These are phyloP conservation scores for Ophiothrix spiculata DNA, from an alignment of 35 echinoderm and acorn worm species.

Conservation along the genomic window DNA sequence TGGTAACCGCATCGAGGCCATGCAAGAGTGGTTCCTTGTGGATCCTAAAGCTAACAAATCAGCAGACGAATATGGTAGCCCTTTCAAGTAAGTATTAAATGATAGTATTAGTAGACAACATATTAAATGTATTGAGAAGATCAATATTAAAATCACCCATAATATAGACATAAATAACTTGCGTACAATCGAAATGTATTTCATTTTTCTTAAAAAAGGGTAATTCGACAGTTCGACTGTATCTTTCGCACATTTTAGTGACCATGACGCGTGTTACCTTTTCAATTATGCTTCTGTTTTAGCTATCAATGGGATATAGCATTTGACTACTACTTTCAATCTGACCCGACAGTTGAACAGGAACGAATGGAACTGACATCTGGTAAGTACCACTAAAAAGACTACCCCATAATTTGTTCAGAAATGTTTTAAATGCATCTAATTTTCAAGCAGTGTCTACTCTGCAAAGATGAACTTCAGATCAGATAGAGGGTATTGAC, in stretches of 20 bases:
- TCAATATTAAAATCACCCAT: too few species aligned
- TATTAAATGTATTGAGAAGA: neutral
- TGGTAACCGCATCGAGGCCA: neutral
- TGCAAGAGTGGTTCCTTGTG: constrained; percentile 82
- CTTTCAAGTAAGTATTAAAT: constrained; percentile 79
- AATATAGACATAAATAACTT: too few species aligned
- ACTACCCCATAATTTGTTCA: too few species aligned
- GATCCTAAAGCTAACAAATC: constrained; percentile 86
- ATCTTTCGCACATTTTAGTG: neutral
- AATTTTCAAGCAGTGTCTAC: too few species aligned
- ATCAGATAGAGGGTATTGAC: too few species aligned
- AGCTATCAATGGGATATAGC: constrained; percentile 75
- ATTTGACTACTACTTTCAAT: constrained; percentile 49
- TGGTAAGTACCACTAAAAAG: constrained; percentile 1
- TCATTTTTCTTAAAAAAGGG: neutral
- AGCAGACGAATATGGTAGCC: constrained; percentile 62
- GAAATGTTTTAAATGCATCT: too few species aligned
- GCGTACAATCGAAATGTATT: too few species aligned
- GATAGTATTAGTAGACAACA: neutral
- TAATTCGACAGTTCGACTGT: neutral
- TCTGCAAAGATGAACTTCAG: too few species aligned
- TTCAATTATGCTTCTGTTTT: neutral
- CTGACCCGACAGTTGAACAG: neutral
- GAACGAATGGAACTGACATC: constrained; percentile 29
- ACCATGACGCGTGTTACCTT: neutral